phyloP scores from a whole-genome alignment of 2,888 invertebrate genomes.

The Balanococcus diminutus region DNA sequence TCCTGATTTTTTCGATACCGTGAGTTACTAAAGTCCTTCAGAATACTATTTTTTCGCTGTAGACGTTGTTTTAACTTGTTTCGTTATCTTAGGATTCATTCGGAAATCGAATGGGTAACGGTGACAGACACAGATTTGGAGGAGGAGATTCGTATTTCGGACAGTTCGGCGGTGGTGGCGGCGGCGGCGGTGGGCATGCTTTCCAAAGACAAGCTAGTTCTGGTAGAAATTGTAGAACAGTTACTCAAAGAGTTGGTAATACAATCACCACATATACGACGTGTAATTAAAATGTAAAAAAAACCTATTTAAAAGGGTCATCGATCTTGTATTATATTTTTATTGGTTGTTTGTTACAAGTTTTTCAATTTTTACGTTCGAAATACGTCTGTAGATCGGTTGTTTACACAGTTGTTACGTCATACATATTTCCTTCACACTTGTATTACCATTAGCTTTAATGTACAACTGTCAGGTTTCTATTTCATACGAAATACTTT shows the following conservation, averaged over 20 bases:
- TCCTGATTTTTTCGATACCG: constrained; percentile 27
- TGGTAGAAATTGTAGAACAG: constrained; percentile 43
- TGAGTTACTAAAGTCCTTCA: neutral
- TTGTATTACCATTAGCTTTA: neutral
- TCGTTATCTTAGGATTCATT: neutral
- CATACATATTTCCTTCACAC: neutral
- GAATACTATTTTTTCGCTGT: too few species aligned
- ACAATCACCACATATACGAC: constrained; percentile 40
- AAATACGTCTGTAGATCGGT: neutral
- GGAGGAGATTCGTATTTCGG: constrained; percentile 44
- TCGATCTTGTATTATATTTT: neutral
- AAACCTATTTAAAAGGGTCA: neutral
- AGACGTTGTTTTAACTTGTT: neutral
- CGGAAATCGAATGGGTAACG: neutral
- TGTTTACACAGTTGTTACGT: neutral
- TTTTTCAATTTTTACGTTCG: neutral
- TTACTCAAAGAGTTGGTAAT: constrained; percentile 43
- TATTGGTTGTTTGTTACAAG: neutral
- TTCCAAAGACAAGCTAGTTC: neutral
- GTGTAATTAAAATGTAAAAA: neutral
- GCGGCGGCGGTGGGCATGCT: neutral
- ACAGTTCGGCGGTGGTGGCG: constrained; percentile 23
- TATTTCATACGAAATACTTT: constrained; percentile 24
- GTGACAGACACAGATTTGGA: neutral
- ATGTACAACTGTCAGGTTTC: neutral